Base-by-base conservation (phyloP, 2,888 invertebrate species). In the Schizotus pectinicornis region DNA sequence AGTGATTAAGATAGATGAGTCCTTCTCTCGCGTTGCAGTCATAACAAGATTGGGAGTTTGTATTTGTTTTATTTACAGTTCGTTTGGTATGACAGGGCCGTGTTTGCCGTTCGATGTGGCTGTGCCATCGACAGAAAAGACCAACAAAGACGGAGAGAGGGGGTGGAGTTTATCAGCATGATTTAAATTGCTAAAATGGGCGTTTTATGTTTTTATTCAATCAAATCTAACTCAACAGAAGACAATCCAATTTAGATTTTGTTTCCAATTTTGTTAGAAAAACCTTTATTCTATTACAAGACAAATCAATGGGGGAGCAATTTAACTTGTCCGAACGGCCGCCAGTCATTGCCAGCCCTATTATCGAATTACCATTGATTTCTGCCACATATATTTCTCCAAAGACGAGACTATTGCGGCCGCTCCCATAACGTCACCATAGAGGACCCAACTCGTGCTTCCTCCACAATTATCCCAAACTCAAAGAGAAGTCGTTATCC, bases 111-210 rank as follows among this genome's bases (percentile, higher is more conserved):
- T 56, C 59, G 43, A 56, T 59, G 55, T 54, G 36, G 49, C 43
- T 37, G 49, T 58, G 42, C 54, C 30, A 59, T 45, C 59, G 43
- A 45, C 46, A 50, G 54, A 62, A 60, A 62, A 50, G 59, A 45
- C 45, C 39, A 58, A 58, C 53, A 58, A 63, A 59, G 63, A 65
- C 47, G 56, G 63, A 57, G 52, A 47, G 54, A 53, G 53, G 56
- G 57, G 71, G 73, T 67, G 67, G 69, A 68, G 73, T 70, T 69
- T 70, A 74, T 76, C 72, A 70, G 69, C 73, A 75, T 79, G 77
- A 78, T 78, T 78, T 77, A 78, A 78, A 79, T 79, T 78, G 77
- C 79, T 77, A 77, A 78, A 78, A 77, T 77, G 76, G 77, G 77
- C 76, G 76, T 77, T 78, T 78, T 78, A 76, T 76, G 74, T 76